phyloP scores from a whole-genome alignment of 2,113 vertebrate genomes.

The Octodon degus region DNA sequence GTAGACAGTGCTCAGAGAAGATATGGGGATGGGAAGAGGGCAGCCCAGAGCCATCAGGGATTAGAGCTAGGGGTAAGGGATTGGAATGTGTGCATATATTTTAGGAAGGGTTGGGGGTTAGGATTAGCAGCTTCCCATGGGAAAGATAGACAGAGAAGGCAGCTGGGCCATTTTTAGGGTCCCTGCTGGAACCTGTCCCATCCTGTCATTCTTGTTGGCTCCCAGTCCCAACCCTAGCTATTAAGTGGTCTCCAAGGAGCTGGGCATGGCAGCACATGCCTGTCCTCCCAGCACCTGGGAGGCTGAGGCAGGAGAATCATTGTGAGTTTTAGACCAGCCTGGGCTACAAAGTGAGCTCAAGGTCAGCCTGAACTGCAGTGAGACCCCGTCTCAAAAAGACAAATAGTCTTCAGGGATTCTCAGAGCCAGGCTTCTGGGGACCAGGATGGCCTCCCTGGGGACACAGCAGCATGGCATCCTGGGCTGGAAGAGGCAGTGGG shows the following conservation, averaged over 20 bases:
- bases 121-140: background rate
- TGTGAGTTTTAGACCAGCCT: too few relatives aligned
- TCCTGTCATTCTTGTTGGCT: background rate
- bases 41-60: background rate
- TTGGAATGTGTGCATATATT: accelerated
- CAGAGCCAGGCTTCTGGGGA: background rate
- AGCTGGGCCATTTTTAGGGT: accelerated
- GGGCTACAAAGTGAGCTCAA: too few relatives aligned
- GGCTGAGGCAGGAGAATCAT: too few relatives aligned
- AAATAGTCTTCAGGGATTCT: background rate
- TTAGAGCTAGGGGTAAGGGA: background rate
- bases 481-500: background rate
- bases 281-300: too few relatives aligned
- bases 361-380: too few relatives aligned
- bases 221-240: background rate
- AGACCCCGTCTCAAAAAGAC: too few relatives aligned
- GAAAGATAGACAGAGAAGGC: background rate
- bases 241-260: too few relatives aligned
- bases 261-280: too few relatives aligned
- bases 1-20: background rate
- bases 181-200: background rate
- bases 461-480: background rate
- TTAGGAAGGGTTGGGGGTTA: background rate
- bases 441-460: background rate
- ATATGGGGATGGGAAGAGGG: background rate